Conservation (phyloP, 2,888 invertebrate genomes). For the Torymus auratus region DNA sequence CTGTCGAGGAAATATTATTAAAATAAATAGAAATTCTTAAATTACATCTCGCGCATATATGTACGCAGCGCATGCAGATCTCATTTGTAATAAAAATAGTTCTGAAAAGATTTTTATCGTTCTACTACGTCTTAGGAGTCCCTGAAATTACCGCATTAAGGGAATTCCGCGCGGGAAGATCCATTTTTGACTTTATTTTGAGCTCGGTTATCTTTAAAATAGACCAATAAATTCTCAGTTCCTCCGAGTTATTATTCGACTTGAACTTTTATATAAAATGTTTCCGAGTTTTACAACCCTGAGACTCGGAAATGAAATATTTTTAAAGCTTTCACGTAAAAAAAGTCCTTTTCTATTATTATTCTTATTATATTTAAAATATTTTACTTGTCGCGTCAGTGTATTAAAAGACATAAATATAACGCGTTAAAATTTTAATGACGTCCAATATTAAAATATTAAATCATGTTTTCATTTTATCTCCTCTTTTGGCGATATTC, state of each 20-base stretch:
- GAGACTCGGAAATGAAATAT: background rate
- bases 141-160: constrained; percentile 28
- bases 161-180: background rate
- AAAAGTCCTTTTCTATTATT: background rate
- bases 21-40: too few species aligned
- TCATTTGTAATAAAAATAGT: constrained; percentile 5
- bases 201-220: constrained; percentile 38
- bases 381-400: too few species aligned
- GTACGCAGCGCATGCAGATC: too few species aligned
- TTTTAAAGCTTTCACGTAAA: background rate
- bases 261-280: constrained; percentile 26
- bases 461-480: too few species aligned
- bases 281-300: constrained; percentile 8
- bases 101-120: constrained; percentile 6
- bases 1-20: too few species aligned
- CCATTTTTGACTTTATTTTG: constrained; percentile 41
- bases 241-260: constrained; percentile 4
- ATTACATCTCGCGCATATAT: too few species aligned
- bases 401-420: too few species aligned
- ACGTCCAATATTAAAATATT: too few species aligned
- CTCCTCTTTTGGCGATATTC: too few species aligned
- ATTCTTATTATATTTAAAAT: too few species aligned
- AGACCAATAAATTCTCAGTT: constrained; percentile 37
- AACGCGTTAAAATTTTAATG: too few species aligned
- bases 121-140: background rate